These are phyloP conservation scores for Gobius niger DNA, from an alignment of 2,113 vertebrate genomes.

Conservation along the genomic window DNA sequence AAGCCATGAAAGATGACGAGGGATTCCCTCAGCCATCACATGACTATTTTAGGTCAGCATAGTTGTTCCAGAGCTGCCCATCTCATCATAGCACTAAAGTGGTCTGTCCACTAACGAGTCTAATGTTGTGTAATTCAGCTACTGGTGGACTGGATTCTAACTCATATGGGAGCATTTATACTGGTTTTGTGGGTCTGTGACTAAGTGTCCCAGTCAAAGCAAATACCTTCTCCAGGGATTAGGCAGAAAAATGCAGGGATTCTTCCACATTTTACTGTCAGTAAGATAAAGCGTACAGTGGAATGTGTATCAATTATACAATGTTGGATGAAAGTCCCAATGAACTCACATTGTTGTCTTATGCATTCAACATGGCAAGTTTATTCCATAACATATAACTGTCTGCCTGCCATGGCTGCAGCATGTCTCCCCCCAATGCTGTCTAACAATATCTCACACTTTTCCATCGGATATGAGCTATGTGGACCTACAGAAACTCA, in stretches of 20 bases:
- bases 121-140: not conserved
- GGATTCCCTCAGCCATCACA: constrained; percentile 57
- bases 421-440: not conserved
- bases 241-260: too few species aligned
- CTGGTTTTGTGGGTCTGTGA: too few species aligned
- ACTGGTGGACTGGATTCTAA: not conserved
- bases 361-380: not conserved
- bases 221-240: too few species aligned
- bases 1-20: constrained; percentile 66
- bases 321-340: too few species aligned
- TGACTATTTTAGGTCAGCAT: constrained; percentile 80
- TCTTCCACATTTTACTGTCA: not conserved
- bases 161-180: too few species aligned
- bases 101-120: not conserved
- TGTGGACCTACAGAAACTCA: constrained; percentile 16
- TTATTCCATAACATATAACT: not conserved
- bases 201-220: too few species aligned
- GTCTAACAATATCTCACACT: not conserved
- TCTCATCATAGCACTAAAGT: constrained; percentile 9
- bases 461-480: constrained; percentile 13
- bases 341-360: not conserved
- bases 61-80: constrained; percentile 36
- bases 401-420: too few species aligned
- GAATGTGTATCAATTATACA: too few species aligned
- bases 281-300: too few species aligned